These are phyloP conservation scores for Suricata suricatta DNA, from an alignment of 2,113 vertebrate species.

Conservation along the genomic window DNA sequence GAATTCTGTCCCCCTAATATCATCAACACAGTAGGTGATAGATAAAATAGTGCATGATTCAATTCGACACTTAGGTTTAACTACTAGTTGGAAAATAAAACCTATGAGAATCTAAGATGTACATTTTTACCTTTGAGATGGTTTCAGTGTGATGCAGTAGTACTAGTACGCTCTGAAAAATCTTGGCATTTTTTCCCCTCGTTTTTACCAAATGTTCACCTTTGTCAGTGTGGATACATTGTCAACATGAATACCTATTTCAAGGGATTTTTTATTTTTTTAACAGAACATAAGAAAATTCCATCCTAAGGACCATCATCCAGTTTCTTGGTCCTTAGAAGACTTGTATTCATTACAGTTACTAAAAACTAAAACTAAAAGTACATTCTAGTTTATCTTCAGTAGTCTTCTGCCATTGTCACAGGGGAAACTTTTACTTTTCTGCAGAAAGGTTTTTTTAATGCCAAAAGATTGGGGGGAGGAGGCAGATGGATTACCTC, in stretches of 20 bases:
- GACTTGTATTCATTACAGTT: slow-evolving; percentile 30
- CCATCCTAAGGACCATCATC: background rate
- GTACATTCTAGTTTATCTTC: slow-evolving; percentile 17
- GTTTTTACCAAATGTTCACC: slow-evolving; percentile 32
- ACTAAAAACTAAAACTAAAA: slow-evolving; percentile 32
- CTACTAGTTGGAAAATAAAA: slow-evolving; percentile 71
- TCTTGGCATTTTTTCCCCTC: background rate
- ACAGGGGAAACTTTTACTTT: slow-evolving; percentile 57
- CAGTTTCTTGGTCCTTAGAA: slow-evolving; percentile 50
- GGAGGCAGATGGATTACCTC: background rate
- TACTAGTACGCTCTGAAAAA: slow-evolving; percentile 31
- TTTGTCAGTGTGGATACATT: slow-evolving; percentile 54
- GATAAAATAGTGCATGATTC: slow-evolving; percentile 75
- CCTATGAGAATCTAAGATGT: slow-evolving; percentile 49
- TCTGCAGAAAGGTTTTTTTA: slow-evolving; percentile 3
- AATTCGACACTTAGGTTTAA: slow-evolving; percentile 71
- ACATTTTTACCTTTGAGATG: slow-evolving; percentile 76
- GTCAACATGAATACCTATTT: slow-evolving; percentile 66
- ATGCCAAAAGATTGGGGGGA: background rate
- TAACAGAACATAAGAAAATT: slow-evolving; percentile 41
- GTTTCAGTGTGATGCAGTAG: slow-evolving; percentile 57
- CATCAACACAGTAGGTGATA: slow-evolving; percentile 43
- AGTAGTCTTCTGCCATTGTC: slow-evolving; percentile 44
- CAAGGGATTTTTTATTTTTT: background rate
- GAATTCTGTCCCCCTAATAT: slow-evolving; percentile 18